Conservation (phyloP, 2,888 invertebrate species). For the Ochlodes sylvanus region DNA sequence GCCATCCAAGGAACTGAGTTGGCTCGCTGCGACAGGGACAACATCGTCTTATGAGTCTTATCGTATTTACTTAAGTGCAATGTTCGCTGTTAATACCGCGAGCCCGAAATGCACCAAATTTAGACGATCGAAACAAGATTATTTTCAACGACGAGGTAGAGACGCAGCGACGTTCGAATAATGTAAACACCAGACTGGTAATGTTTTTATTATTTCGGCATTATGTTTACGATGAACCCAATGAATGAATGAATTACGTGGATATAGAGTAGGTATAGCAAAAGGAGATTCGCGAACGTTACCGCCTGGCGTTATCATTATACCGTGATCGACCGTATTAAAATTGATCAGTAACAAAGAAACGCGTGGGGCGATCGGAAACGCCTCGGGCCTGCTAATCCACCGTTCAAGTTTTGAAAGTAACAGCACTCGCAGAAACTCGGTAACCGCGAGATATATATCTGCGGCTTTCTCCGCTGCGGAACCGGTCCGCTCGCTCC, state of each 20-base stretch:
- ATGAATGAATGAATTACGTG: neutral
- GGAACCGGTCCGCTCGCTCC: conserved; percentile 14
- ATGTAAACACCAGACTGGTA: neutral
- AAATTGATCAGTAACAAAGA: neutral
- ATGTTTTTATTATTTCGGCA: neutral
- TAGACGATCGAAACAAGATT: neutral
- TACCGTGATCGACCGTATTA: neutral
- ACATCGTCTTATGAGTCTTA: too few relatives aligned
- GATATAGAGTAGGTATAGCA: neutral
- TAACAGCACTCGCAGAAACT: conserved; percentile 30
- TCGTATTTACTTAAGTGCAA: too few relatives aligned
- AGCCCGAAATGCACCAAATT: too few relatives aligned
- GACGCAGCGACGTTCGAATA: neutral
- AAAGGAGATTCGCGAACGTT: neutral
- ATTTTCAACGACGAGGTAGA: neutral
- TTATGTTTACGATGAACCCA: neutral
- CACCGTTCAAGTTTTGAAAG: conserved; percentile 36
- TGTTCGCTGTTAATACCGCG: too few relatives aligned
- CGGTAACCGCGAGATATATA: conserved; percentile 38
- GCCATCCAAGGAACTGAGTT: too few relatives aligned
- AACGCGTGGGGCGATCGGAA: neutral
- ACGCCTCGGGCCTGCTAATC: conserved; percentile 1
- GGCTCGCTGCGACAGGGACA: too few relatives aligned
- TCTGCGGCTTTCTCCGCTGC: conserved; percentile 37
- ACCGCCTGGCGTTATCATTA: neutral